Conservation (phyloP, 2,888 invertebrate genomes). For the Plagodis dolabraria region DNA sequence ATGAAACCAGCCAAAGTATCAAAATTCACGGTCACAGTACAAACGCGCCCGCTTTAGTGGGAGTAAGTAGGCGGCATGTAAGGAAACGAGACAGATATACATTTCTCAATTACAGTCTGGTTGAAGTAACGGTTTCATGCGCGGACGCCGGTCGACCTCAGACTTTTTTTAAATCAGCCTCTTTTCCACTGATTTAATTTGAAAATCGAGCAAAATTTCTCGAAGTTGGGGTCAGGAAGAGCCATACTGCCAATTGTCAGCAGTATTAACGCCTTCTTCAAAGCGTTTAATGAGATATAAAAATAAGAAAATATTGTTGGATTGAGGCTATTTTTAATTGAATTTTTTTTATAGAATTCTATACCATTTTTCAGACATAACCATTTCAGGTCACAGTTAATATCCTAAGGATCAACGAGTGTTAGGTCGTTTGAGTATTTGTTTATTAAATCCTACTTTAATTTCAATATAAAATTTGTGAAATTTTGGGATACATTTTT, state of each 20-base stretch:
- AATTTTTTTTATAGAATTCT: slow-evolving; percentile 47
- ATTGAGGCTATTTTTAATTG: slow-evolving; percentile 44
- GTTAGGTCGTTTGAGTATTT: slow-evolving; percentile 10
- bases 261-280: slow-evolving; percentile 12
- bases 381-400: slow-evolving; percentile 10
- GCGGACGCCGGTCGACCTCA: slow-evolving; percentile 63
- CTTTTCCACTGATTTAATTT: slow-evolving; percentile 63
- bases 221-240: slow-evolving; percentile 45
- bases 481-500: too few relatives aligned
- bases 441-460: slow-evolving; percentile 12
- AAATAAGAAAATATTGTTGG: slow-evolving; percentile 6
- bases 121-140: slow-evolving; percentile 65
- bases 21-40: slow-evolving; percentile 54
- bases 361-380: slow-evolving; percentile 43
- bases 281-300: slow-evolving; percentile 2
- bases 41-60: slow-evolving; percentile 60
- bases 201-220: slow-evolving; percentile 63
- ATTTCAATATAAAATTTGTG: not conserved
- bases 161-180: slow-evolving; percentile 58
- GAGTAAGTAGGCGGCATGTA: slow-evolving; percentile 69
- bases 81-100: slow-evolving; percentile 56
- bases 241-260: slow-evolving; percentile 39
- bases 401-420: slow-evolving; percentile 6
- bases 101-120: slow-evolving; percentile 39
- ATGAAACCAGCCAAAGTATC: slow-evolving; percentile 59